phyloP scores from a whole-genome alignment of 2,888 invertebrate species.

The Hypsopygia costalis region DNA sequence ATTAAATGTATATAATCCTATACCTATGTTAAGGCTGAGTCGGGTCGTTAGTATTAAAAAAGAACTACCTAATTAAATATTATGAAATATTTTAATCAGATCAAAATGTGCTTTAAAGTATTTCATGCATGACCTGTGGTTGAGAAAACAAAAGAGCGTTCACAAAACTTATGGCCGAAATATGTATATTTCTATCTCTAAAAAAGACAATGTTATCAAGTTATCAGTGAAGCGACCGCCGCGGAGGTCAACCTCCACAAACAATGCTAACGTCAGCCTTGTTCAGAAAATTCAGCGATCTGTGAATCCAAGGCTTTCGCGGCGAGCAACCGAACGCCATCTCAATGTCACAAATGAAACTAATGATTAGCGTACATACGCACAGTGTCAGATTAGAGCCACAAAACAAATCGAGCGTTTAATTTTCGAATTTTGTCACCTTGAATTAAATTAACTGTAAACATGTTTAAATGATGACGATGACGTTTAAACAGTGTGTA shows the following conservation, averaged over 20 bases:
- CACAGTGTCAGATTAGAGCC: conserved; percentile 23
- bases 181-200: conserved; percentile 21
- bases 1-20: too few relatives aligned
- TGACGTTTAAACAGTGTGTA: background rate
- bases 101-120: background rate
- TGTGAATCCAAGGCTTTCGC: conserved; percentile 42
- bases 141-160: conserved; percentile 27
- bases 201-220: conserved; percentile 43
- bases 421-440: conserved; percentile 14
- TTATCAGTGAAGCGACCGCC: conserved; percentile 22
- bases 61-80: too few relatives aligned
- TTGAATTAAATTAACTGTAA: conserved; percentile 10
- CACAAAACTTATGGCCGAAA: conserved; percentile 12
- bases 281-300: conserved; percentile 39
- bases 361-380: conserved; percentile 43
- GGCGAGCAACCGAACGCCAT: conserved; percentile 29
- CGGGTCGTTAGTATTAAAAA: too few relatives aligned
- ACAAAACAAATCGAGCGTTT: conserved; percentile 29
- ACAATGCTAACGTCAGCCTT: conserved; percentile 37
- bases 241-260: conserved; percentile 23
- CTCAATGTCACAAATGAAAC: conserved; percentile 49
- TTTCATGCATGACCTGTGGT: background rate
- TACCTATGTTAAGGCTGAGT: too few relatives aligned
- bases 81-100: too few relatives aligned
- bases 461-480: background rate